Conservation (phyloP, 2,113 vertebrate species). For the Oreochromis niloticus region DNA sequence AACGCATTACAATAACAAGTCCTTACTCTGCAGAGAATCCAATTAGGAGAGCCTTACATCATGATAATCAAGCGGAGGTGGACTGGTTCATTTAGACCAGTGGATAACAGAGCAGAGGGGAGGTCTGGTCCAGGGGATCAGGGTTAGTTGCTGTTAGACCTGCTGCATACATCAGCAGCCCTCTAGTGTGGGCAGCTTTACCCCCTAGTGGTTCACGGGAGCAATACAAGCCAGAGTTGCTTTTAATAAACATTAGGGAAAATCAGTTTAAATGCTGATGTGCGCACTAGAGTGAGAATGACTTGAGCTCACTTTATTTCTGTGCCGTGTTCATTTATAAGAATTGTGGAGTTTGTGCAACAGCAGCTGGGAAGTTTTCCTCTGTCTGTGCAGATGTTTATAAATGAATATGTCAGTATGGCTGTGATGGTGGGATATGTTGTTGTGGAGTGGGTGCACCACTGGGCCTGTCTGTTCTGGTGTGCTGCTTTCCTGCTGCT, state of each 20-base stretch:
- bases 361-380: background rate
- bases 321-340: background rate
- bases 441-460: conserved; percentile 34
- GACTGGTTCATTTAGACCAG: conserved; percentile 57
- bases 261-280: conserved; percentile 9
- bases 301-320: background rate
- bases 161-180: conserved; percentile 49
- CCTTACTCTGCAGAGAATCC: conserved; percentile 61
- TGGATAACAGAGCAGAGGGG: conserved; percentile 59
- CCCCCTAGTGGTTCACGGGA: conserved; percentile 67
- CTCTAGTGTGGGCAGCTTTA: conserved; percentile 57
- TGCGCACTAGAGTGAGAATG: background rate
- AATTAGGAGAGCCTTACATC: conserved; percentile 68
- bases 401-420: background rate
- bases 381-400: conserved; percentile 38
- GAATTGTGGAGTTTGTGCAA: background rate
- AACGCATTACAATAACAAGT: conserved; percentile 62
- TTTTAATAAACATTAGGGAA: conserved; percentile 25
- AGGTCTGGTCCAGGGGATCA: conserved; percentile 45
- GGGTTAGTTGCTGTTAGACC: conserved; percentile 54
- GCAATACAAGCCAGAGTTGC: conserved; percentile 1
- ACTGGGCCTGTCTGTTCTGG: conserved; percentile 58
- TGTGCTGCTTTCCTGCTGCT: conserved; percentile 64
- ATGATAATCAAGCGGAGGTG: conserved; percentile 61
- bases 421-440: conserved; percentile 11